Percentiles rank a stretch among this genome's conserved stretches.
These are phyloP conservation scores for Spodoptera litura DNA, from an alignment of 1,140 invertebrate genomes.

Conservation along the genomic window DNA sequence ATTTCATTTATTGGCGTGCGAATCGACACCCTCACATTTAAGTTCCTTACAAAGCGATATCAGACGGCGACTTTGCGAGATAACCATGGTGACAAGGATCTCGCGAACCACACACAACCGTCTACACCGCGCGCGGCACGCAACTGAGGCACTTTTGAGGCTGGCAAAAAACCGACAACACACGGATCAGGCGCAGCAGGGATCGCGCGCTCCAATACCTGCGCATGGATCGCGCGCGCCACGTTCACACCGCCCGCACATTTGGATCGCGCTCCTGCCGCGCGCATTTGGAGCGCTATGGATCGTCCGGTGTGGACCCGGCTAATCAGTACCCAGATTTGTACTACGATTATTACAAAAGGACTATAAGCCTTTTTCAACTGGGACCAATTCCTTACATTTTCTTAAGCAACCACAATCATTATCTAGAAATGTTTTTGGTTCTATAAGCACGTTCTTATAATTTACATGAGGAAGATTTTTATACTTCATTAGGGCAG, in stretches of 20 bases:
- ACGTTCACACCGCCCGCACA: conserved; percentile 28
- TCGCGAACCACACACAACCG: conserved; percentile 46
- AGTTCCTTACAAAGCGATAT: not conserved
- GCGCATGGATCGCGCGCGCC: conserved; percentile 45
- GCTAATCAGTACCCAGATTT: too few relatives aligned
- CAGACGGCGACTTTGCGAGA: not conserved
- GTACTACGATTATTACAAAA: too few relatives aligned
- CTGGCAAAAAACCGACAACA: conserved; percentile 46
- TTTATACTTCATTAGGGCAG: too few relatives aligned
- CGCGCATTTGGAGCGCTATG: conserved; percentile 21
- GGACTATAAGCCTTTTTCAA: too few relatives aligned
- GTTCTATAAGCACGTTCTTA: too few relatives aligned
- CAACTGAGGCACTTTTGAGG: conserved; percentile 51
- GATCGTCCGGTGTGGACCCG: too few relatives aligned
- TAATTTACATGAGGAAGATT: too few relatives aligned
- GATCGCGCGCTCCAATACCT: conserved; percentile 45
- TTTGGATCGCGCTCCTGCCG: conserved; percentile 37
- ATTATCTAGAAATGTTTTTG: too few relatives aligned
- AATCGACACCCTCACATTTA: not conserved
- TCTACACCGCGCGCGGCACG: conserved; percentile 40
- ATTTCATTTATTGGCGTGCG: too few relatives aligned
- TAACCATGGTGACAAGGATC: conserved; percentile 31
- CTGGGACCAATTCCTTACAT: too few relatives aligned
- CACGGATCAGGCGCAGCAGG: conserved; percentile 27
- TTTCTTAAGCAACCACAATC: too few relatives aligned